Percentiles rank a stretch among this genome's conserved stretches.
These are phyloP conservation scores for Cephus pulcher DNA, from an alignment of 2,888 invertebrate genomes.

Conservation along the genomic window DNA sequence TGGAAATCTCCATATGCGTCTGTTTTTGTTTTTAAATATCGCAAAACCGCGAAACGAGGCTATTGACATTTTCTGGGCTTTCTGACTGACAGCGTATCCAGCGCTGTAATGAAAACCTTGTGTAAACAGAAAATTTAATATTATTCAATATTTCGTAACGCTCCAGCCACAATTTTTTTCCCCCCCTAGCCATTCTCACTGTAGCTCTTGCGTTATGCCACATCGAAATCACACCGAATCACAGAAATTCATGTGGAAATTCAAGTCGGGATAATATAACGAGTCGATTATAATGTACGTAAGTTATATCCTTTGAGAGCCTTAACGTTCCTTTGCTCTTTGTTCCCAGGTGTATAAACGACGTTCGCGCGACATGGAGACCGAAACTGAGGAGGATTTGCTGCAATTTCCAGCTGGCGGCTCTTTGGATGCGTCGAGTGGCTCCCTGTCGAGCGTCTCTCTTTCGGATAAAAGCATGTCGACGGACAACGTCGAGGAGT, in stretches of 20 bases:
- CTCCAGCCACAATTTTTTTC: background rate
- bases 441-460: constrained; percentile 80
- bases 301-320: background rate
- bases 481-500: constrained; percentile 88
- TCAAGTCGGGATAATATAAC: background rate
- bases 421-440: constrained; percentile 73
- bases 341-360: constrained; percentile 82
- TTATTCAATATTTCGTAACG: background rate
- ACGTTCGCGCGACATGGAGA: constrained; percentile 86
- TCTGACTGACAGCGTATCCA: background rate
- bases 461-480: constrained; percentile 82
- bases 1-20: background rate
- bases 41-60: constrained; percentile 1
- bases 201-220: background rate
- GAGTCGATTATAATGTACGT: background rate
- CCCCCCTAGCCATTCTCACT: background rate
- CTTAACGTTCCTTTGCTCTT: background rate
- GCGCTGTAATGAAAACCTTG: constrained; percentile 5
- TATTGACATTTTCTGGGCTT: constrained; percentile 5
- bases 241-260: background rate
- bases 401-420: constrained; percentile 68
- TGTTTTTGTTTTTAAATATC: constrained; percentile 23
- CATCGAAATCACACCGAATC: background rate
- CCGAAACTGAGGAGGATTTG: constrained; percentile 77
- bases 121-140: constrained; percentile 7